Evolutionary conservation across 1,140 invertebrate species (phyloP).

Genomic region (Coboldia fuscipes): DNA sequence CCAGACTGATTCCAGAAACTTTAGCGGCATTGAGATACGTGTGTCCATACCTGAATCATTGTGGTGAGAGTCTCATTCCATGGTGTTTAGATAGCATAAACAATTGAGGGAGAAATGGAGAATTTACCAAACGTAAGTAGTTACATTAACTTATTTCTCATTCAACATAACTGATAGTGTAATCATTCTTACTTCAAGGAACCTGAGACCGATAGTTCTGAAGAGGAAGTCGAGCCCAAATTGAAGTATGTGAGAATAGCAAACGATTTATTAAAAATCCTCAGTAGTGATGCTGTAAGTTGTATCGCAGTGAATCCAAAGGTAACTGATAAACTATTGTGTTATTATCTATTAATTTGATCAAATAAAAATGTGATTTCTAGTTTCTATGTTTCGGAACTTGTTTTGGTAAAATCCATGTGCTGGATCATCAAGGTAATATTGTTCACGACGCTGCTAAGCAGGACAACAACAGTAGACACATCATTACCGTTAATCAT

Average conservation of each 20-base stretch:
- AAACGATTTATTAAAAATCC: constrained; percentile 69
- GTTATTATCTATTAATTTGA: constrained; percentile 3
- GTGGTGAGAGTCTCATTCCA: no score
- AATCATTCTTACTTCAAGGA: constrained; percentile 1
- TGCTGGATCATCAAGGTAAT: constrained; percentile 86
- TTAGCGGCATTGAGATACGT: no score
- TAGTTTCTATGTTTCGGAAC: constrained; percentile 84
- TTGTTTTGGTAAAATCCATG: constrained; percentile 70
- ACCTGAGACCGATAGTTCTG: constrained; percentile 1
- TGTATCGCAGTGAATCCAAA: constrained; percentile 85
- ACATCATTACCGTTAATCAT: constrained; percentile 78
- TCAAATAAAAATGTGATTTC: constrained; percentile 10
- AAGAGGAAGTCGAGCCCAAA: constrained; percentile 60
- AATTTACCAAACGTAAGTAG: no score
- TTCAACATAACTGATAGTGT: no score
- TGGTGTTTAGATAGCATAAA: no score
- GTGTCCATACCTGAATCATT: no score
- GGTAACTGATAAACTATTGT: constrained; percentile 22
- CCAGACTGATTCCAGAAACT: no score
- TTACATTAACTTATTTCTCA: no score
- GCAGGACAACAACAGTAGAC: constrained; percentile 45
- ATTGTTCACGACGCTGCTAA: constrained; percentile 32
- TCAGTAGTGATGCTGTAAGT: constrained; percentile 63
- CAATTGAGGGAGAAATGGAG: no score
- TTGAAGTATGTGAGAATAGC: constrained; percentile 76